phyloP scores from a whole-genome alignment of 2,888 invertebrate species.

The Tenthredo distinguenda region DNA sequence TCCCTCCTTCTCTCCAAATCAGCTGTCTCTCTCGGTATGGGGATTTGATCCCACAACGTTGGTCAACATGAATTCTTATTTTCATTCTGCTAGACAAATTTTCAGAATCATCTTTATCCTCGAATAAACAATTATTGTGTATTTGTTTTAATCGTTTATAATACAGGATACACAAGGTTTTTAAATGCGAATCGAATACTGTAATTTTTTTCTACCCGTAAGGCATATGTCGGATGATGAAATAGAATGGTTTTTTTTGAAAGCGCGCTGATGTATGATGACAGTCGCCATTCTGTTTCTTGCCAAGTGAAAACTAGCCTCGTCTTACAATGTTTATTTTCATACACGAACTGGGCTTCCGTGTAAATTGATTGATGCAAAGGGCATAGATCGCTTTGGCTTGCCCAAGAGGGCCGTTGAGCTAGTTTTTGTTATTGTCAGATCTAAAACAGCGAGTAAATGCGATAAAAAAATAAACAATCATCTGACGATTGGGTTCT shows the following conservation, averaged over 20 bases:
- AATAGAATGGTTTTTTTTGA: slow-evolving; percentile 40
- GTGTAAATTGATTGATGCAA: slow-evolving; percentile 7
- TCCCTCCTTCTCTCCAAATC: not conserved
- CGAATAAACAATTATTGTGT: not conserved
- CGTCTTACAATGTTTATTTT: slow-evolving; percentile 51
- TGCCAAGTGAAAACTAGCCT: slow-evolving; percentile 29
- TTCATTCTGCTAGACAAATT: not conserved
- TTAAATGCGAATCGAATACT: not conserved
- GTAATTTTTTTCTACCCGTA: not conserved
- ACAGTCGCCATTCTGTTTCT: slow-evolving; percentile 36
- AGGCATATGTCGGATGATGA: slow-evolving; percentile 15
- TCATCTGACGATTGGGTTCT: slow-evolving; percentile 44
- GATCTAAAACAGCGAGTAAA: not conserved
- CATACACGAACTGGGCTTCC: not conserved
- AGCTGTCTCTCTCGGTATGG: slow-evolving; percentile 8
- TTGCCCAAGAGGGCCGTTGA: not conserved
- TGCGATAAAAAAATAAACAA: slow-evolving; percentile 48
- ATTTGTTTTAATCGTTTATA: not conserved
- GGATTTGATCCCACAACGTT: slow-evolving; percentile 14
- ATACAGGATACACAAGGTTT: not conserved
- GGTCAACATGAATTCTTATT: slow-evolving; percentile 25
- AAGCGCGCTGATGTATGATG: slow-evolving; percentile 46
- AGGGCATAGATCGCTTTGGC: not conserved
- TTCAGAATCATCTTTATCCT: not conserved
- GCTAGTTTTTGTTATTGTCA: not conserved